Evolutionary conservation across 2,797 vertebrate genomes (phyloP), one percentile per base, ranked within the genome.

Genomic region (Tarsius wallacei): DNA sequence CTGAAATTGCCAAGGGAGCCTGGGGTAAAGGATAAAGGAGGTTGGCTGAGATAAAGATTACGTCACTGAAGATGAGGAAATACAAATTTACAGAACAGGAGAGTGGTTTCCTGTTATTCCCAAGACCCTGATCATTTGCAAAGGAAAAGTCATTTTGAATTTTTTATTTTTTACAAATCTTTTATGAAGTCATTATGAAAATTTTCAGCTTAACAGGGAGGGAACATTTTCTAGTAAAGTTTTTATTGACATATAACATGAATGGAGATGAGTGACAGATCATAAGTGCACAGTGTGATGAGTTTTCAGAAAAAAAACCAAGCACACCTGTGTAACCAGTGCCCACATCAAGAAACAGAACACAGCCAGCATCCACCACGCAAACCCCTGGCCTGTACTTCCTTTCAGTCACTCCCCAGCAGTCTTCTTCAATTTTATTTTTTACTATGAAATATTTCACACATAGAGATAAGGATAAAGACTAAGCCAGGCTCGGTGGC

Each of bases 151-250:
- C 73, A 82, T 76, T 83, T 31, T 11, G 21, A 90, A 92, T 68
- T 85, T 16, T 87, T 42, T 61, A 63, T 87, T 74, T 94, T 85
- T 90, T 33, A 89, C 84, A 71, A 84, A 89, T 61, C 16, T 17
- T 80, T 89, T 42, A 78, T 49, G n/a, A 71, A 94, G 42, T 95
- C 73, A 81, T 85, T 92, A 61, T 33, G 63, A 94, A 63, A 83
- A 55, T 3, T 71, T 78, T 82, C 61, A 71, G 28, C 78, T 91
- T 83, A 91, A 91, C 55, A 55, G 57, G 36, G 31, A 64, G 61
- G 63, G 63, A 33, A 26, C 19, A 87, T 91, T 93, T 81, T 61
- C 10, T 7, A 57, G 77, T 63, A 82, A 76, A 78, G 36, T 83
- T 94, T 81, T 76, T 71, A 49, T 63, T 55, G 17, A 77, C 63